Base-by-base conservation (phyloP, 2,888 invertebrate genomes). In the Scrobipalpa costella region DNA sequence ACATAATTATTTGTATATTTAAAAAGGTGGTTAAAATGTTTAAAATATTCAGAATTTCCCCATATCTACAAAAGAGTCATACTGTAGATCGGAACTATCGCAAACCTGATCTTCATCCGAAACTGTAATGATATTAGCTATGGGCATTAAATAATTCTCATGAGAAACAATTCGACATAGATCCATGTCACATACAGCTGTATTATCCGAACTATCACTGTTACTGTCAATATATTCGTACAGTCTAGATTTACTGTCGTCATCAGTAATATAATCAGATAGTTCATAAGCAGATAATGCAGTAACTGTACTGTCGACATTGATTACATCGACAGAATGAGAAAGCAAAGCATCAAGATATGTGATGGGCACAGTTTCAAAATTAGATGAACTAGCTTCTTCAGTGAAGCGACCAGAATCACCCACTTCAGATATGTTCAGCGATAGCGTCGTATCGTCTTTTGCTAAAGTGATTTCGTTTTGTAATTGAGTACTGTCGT, bases 31-130 rank as follows among this genome's bases (percentile, higher is more conserved):
- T 27, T 27, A 73, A 66, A 44, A 7, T 34, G 66, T 74, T 69
- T 57, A 71, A 71, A 72, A 71, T 62, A 62, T 72, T 78, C 69
- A 92, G 80, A 92, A 92, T 73, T 90, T 90, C 65, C 92, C 92
- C 90, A 92, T 90, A 77, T 92, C 92, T 76, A 92, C 85, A 76
- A 90, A 90, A 69, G 92, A 92, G 74, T 92, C 92, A 69, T 92
- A 92, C 70, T 92, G 92, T 58, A 90, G 73, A 69, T 92, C 92
- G 68, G 83, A 85, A 72, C 78, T 78, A 69, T 89, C 90, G 65
- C 81, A 82, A 40, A 83, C 70, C 21, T 77, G 73, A 60, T 86
- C 85, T n/a, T 85, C 85, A 27, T 77, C 76, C 13, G 71, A 64
- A 33, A 47, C 34, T 58, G 73, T 67, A 62, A 74, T 70, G 64